Evolutionary conservation across 2,888 invertebrate species (phyloP).

Genomic region (Archips crataeganus): DNA sequence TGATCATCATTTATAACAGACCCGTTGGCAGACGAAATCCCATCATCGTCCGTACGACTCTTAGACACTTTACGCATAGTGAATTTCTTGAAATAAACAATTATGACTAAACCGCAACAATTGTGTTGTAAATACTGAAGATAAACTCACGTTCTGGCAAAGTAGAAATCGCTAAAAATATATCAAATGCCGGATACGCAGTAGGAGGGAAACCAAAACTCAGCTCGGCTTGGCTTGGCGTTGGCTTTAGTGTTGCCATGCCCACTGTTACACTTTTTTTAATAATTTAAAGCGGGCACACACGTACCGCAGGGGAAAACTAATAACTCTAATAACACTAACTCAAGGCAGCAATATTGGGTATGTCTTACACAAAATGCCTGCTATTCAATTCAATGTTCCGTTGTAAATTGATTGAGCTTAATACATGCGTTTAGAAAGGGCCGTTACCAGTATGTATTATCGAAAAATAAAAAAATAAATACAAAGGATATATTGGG

Average conservation of each 20-base stretch:
- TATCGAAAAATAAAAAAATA: no score
- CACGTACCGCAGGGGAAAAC: no score
- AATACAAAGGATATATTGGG: no score
- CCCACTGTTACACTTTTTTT: neutral
- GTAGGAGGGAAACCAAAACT: conserved; percentile 47
- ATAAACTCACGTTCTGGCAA: neutral
- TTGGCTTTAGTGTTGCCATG: conserved; percentile 9
- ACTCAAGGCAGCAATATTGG: no score
- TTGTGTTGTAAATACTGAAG: conserved; percentile 11
- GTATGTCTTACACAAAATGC: no score
- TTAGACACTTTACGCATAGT: conserved; percentile 80
- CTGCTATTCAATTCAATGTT: no score
- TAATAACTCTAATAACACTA: no score
- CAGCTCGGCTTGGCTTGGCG: conserved; percentile 36
- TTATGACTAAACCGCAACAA: conserved; percentile 42
- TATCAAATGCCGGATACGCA: conserved; percentile 26
- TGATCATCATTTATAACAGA: conserved; percentile 61
- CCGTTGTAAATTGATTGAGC: no score
- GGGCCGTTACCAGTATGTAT: no score
- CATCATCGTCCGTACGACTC: conserved; percentile 77
- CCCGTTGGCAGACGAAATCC: conserved; percentile 78
- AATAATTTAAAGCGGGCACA: no score
- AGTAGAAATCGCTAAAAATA: conserved; percentile 24
- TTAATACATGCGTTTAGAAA: no score
- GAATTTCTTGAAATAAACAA: conserved; percentile 56